Conservation (phyloP, 2,113 vertebrate genomes). For the Paralichthys olivaceus region DNA sequence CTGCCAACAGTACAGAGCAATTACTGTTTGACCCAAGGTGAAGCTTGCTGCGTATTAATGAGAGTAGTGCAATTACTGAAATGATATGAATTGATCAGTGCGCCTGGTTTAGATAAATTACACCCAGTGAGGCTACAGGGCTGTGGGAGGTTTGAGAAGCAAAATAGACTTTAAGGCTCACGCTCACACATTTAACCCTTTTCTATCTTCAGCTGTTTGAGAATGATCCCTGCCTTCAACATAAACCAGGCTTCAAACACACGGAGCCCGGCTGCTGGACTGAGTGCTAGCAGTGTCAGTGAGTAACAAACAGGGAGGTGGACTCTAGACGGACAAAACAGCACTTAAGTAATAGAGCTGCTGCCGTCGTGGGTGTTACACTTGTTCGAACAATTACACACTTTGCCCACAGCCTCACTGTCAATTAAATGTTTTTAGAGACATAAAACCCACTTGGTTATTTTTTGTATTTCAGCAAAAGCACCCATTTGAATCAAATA, state of each 20-base stretch:
- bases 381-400: neutral
- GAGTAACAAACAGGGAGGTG: neutral
- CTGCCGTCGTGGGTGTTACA: too few species aligned
- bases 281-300: neutral
- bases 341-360: too few species aligned
- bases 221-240: too few species aligned
- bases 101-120: neutral
- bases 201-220: too few species aligned
- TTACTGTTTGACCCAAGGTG: slow-evolving; percentile 38
- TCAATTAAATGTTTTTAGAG: neutral
- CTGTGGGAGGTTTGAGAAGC: neutral
- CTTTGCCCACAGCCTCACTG: neutral
- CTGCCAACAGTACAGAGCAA: slow-evolving; percentile 34
- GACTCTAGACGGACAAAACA: too few species aligned
- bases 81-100: slow-evolving; percentile 23
- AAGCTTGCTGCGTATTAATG: slow-evolving; percentile 33
- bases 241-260: neutral
- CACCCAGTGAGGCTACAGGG: neutral
- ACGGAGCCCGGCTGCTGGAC: neutral
- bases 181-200: neutral
- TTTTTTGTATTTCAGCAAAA: too few species aligned
- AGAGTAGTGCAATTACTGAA: slow-evolving; percentile 23
- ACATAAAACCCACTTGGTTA: neutral
- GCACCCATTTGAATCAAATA: too few species aligned
- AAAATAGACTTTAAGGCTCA: neutral